Base-by-base conservation (phyloP, 2,888 invertebrate genomes). In the Prionchulus punctatus region DNA sequence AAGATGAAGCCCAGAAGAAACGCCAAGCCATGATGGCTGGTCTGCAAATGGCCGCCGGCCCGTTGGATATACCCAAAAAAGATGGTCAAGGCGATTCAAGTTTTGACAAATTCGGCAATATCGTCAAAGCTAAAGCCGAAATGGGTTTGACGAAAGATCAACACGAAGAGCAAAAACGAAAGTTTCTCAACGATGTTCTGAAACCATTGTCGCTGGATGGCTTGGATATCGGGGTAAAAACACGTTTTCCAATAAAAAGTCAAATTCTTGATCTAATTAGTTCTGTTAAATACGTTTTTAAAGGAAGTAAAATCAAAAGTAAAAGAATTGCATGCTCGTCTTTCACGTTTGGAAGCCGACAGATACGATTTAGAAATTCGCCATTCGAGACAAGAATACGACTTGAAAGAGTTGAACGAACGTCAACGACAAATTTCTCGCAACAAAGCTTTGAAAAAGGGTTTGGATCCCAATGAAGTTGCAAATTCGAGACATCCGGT, bases 131-230 rank as follows among this genome's bases (percentile, higher is more conserved):
- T 69, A 89, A 90, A 75, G 78, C 88, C 71, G 96, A 96, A 78
- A 85, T 94, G 76, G 88, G 86, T 80, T 96, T 98, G 82, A 94
- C 96, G 78, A 96, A 91, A 80, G 98, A 98, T 76, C 96, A 98
- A 78, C 79, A 96, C 71, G 96, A 94, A 73, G 94, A 94, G 74
- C 94, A 96, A 77, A 99, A 98, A 82, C 87, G 85, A 75, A 91
- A 92, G 76, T 90, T 91, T 65, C 79, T 96, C 68, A 85, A 87
- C 72, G 48, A 43, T 18, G 31, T 53, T 23, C 23, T 45, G 77
- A 89, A 90, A 77, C 85, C 89, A 62, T 78, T 91, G 71, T 80
- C 79, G 72, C 82, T 92, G 71, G 87, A 88, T 64, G 81, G 81
- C 66, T 78, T 90, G 63, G 70, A 71, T 55, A 80, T 82, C 57